Evolutionary conservation across 2,888 invertebrate species (phyloP), one percentile per base, ranked within the genome.

Genomic region (Drosophila longiperda): DNA sequence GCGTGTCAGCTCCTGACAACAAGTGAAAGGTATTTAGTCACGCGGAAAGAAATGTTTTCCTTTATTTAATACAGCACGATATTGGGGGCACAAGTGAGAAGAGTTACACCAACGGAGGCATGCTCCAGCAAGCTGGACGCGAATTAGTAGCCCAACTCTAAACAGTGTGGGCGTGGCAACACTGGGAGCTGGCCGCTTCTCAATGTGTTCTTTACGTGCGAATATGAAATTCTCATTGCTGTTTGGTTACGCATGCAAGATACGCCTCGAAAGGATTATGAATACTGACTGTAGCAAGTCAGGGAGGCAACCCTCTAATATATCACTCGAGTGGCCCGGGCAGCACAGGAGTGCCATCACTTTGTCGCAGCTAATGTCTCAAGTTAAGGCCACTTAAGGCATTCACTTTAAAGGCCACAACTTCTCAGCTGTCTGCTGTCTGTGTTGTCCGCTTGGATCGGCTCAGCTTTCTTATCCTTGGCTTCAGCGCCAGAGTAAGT

Each of bases 1-100:
- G 82, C 82, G 75, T 73, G 79, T 34, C 38, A 55, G 2, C 38
- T 67, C 50, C 75, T 74, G 90, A 84, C 90, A 89, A 90, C 81
- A 86, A 86, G 87, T 86, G 85, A 90, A 86, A 90, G 90, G 85
- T 86, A 86, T 86, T 86, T 86, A 86, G 85, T 86, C 85, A 89
- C 85, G 89, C 85, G 85, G 86, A 73, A 88, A 89, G 87, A 88
- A 86, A 86, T 89, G 83, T 86, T 89, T 88, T 75, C 81, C 78
- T 88, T 88, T 80, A 86, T 90, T 78, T 80, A 73, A 73, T 69
- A 75, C 58, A 66, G 71, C 80, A 76, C 82, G 74, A 66, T 55
- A 69, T 60, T 49, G 66, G 12, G 33, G 33, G 50, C 48, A 29
- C 34, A 11, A 48, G 32, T 15, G 48, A 42, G 52, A 32, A 60